These are phyloP conservation scores for Ammodytes marinus DNA, from an alignment of 2,113 vertebrate species.

Conservation along the genomic window DNA sequence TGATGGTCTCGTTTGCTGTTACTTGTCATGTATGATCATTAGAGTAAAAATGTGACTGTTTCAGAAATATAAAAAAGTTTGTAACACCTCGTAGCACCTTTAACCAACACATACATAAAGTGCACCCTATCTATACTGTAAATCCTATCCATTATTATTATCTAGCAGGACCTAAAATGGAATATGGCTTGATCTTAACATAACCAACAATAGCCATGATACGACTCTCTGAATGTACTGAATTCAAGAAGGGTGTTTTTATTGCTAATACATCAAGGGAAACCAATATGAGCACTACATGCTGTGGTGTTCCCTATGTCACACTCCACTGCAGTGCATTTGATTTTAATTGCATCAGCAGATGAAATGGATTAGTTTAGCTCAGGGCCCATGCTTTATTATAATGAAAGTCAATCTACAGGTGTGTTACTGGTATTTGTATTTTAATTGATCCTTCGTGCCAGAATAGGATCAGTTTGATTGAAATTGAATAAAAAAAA, in stretches of 20 bases:
- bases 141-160: no score
- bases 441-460: constrained; percentile 26
- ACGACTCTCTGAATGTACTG: not conserved
- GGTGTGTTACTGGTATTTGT: constrained; percentile 32
- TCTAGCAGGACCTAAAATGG: no score
- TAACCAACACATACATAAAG: no score
- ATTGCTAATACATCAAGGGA: not conserved
- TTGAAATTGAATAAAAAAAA: constrained; percentile 36
- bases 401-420: constrained; percentile 47
- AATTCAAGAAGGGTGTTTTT: no score
- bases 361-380: constrained; percentile 43
- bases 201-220: no score
- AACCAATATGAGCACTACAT: constrained; percentile 17
- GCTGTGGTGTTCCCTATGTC: not conserved
- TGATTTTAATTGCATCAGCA: constrained; percentile 51
- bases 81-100: no score
- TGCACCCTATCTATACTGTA: no score
- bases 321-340: constrained; percentile 4
- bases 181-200: no score
- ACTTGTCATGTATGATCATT: no score
- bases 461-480: constrained; percentile 45
- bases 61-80: no score
- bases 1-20: no score
- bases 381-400: constrained; percentile 28
- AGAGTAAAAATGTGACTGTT: no score